These are phyloP conservation scores for Tenualosa ilisha DNA, from an alignment of 2,797 vertebrate species.

Conservation along the genomic window DNA sequence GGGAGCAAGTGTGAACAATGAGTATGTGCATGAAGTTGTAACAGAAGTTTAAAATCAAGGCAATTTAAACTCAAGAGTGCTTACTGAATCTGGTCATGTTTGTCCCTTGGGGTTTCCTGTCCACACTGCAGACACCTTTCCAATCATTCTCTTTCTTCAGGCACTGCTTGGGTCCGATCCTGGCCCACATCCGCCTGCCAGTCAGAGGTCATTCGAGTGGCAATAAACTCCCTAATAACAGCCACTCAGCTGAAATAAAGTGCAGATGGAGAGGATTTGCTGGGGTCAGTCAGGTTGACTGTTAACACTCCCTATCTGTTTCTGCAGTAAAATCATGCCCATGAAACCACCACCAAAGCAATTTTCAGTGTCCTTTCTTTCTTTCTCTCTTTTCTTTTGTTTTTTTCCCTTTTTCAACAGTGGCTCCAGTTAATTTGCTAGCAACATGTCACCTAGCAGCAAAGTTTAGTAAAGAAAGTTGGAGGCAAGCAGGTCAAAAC, in stretches of 20 bases:
- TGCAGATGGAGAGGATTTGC: slow-evolving; percentile 7
- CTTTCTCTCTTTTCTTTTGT: neutral
- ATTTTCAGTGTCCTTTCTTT: neutral
- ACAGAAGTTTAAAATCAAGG: slow-evolving; percentile 11
- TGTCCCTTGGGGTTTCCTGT: neutral
- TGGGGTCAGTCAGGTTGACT: neutral
- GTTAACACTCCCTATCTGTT: slow-evolving; percentile 6
- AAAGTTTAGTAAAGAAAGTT: neutral
- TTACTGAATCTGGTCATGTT: neutral
- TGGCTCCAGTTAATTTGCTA: neutral
- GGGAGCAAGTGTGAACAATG: no score
- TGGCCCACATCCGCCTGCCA: neutral
- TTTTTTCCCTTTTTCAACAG: slow-evolving; percentile 12
- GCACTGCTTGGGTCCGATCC: neutral
- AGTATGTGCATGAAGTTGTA: neutral
- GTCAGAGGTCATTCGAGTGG: neutral
- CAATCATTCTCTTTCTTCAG: neutral
- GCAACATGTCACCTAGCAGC: neutral
- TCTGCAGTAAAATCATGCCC: neutral
- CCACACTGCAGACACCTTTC: neutral
- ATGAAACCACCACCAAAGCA: neutral
- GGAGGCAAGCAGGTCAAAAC: neutral
- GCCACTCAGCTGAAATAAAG: neutral
- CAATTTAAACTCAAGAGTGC: neutral
- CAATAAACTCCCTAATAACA: neutral